Base-by-base conservation (phyloP, 2,113 vertebrate species). In the Tetraodon nigroviridis region DNA sequence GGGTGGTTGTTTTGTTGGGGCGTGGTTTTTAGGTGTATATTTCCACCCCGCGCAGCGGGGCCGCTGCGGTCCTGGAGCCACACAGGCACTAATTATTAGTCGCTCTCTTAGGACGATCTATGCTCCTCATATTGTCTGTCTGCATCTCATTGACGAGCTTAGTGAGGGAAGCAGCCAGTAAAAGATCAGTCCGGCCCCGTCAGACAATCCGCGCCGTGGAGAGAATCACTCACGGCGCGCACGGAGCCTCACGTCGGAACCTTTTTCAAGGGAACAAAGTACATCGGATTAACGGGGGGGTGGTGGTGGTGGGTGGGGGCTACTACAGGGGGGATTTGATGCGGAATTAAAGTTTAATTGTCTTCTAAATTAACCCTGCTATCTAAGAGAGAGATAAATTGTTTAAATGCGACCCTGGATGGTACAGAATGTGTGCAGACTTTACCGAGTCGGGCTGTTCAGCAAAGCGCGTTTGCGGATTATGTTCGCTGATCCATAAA, bases 81-180 rank as follows among this genome's bases (percentile, higher is more conserved):
- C 75, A 58, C 76, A 48, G 70, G 57, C 81, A 79, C 76, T 87
- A 83, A 88, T 85, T 85, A 83, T 78, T 65, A 76, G 71, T 78
- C 78, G 78, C 83, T 76, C 83, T 76, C 79, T 78, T 61, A 76
- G 75, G 76, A 75, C 69, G 79, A 85, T 86, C 79, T 84, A 87
- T 86, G 82, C 32, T 70, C 76, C 69, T 81, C 79, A 78, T 78
- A 79, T 75, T 69, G 81, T 76, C 74, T 75, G 78, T 80, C 79
- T 82, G 72, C 81, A 84, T 82, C 80, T 84, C 82, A 80, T 80
- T 79, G 77, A 84, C 79, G 76, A 73, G 78, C 75, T 80, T 57
- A 84, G 79, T 69, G 75, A 69, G 71, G 79, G 81, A 68, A 76
- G 69, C 71, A 63, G 78, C 74, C 40, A 55, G 71, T 75, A 58